Base-by-base conservation (phyloP, 92 coral and sea anemone genomes). In the Epizoanthus stellaris region DNA sequence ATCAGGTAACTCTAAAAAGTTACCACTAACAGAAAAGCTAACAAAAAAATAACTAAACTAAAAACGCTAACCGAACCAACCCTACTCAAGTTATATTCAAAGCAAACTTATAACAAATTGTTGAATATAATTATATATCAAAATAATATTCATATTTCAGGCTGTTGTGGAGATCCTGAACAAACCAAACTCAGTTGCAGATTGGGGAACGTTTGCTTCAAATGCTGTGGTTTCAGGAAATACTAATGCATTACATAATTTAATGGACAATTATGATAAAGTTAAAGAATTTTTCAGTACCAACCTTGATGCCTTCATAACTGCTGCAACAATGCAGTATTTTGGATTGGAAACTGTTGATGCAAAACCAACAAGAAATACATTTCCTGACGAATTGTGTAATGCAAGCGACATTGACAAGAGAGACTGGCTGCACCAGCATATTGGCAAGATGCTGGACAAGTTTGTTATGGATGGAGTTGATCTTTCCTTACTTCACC, bases 191-290 rank as follows among this genome's bases (percentile, higher is more conserved):
- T 90, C 93, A 39, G 63, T 87, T 9, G 67, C 60, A 80, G 91
- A 90, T 58, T 90, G 91, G 91, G 91, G 91, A 11, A 84, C 93
- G 6, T 87, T 80, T 83, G 87, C 89, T 34, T 87, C 91, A 42
- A 83, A 90, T 84, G 91, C 91, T 6, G 86, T 90, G 13, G 80
- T 90, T 9, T 90, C 91, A 43, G 93, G 91, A 23, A 90, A 87
- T 49, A 87, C 82, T 45, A 90, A 87, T 90, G 93, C 88, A 10
- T 81, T 87, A 20, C 25, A 38, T 13, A 75, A 82, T 64, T 43
- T 67, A 23, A 20, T 77, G 52, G 89, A 86, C 76, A 77, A 86
- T 23, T 77, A 86, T 80, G 76, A 86, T 66, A 61, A 39, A 47
- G 76, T 89, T 5, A 82, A 77, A 30, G 87, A 86, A 39, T 85